Evolutionary conservation across 2,888 invertebrate genomes (phyloP).

Genomic region (Mythimna lalbum): DNA sequence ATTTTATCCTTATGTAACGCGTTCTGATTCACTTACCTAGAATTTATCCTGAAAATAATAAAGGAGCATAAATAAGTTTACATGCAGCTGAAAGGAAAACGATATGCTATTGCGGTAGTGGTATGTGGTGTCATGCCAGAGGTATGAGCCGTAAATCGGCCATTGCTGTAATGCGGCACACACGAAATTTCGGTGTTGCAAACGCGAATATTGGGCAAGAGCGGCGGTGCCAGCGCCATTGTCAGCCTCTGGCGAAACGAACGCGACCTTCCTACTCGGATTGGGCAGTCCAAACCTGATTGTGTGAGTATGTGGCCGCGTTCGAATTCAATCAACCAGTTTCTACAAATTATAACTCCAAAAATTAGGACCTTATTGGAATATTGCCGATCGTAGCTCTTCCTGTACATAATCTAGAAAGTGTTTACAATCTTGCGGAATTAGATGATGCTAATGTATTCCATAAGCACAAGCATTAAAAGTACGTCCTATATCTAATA

Average conservation of each 20-base stretch:
- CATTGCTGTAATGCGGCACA: conserved; percentile 85
- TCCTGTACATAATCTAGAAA: conserved; percentile 3
- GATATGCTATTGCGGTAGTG: conserved; percentile 49
- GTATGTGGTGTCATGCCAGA: conserved; percentile 53
- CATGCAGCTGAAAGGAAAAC: conserved; percentile 45
- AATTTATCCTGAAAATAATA: conserved; percentile 47
- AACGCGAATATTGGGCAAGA: conserved; percentile 85
- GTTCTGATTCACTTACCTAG: conserved; percentile 54
- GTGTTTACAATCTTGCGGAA: conserved; percentile 1
- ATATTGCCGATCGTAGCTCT: conserved; percentile 31
- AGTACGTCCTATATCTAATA: too few relatives aligned
- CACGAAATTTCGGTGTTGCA: conserved; percentile 89
- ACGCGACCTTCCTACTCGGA: conserved; percentile 86
- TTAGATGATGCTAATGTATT: neutral
- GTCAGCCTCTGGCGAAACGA: conserved; percentile 88
- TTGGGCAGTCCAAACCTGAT: conserved; percentile 87
- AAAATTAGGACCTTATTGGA: conserved; percentile 44
- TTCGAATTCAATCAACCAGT: conserved; percentile 66
- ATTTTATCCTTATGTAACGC: conserved; percentile 55
- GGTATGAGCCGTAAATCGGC: conserved; percentile 72
- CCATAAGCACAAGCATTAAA: neutral
- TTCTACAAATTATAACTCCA: conserved; percentile 50
- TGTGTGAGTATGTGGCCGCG: conserved; percentile 74
- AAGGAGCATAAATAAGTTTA: neutral
- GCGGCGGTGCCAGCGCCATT: conserved; percentile 83